A percentile compares a stretch with the other conserved stretches of the same genome.
These are phyloP conservation scores for Piprites chloris DNA, from an alignment of 2,113 vertebrate species.

Conservation along the genomic window DNA sequence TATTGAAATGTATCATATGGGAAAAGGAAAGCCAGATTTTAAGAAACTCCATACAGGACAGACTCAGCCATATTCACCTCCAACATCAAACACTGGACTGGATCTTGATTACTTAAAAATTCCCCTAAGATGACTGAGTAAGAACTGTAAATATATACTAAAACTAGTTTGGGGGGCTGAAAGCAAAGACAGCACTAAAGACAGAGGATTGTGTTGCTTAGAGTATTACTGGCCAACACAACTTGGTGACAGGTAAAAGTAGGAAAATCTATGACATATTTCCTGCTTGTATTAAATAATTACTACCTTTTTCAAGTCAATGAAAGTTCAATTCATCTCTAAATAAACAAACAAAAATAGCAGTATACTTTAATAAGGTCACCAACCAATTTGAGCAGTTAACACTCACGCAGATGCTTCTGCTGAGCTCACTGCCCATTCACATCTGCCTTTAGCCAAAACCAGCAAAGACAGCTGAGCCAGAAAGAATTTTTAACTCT, in stretches of 20 bases:
- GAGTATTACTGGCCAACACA: not conserved
- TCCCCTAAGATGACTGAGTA: not conserved
- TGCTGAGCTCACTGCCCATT: not conserved
- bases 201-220: not conserved
- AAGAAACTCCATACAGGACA: not conserved
- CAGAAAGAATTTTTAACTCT: not conserved
- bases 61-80: not conserved
- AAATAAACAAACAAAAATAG: not conserved
- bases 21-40: not conserved
- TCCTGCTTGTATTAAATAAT: not conserved
- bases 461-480: not conserved
- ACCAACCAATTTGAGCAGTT: not conserved
- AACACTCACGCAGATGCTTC: not conserved
- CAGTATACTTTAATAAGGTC: not conserved
- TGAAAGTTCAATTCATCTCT: not conserved
- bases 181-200: not conserved
- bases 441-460: not conserved
- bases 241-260: not conserved
- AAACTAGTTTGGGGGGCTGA: not conserved
- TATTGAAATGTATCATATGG: not conserved
- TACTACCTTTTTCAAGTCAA: not conserved
- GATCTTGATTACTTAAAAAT: not conserved
- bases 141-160: not conserved
- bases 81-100: not conserved
- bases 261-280: not conserved